Evolutionary conservation across 2,797 vertebrate genomes (phyloP), one percentile per base, ranked within the genome.

Genomic region (Dendrocincla tyrannina): DNA sequence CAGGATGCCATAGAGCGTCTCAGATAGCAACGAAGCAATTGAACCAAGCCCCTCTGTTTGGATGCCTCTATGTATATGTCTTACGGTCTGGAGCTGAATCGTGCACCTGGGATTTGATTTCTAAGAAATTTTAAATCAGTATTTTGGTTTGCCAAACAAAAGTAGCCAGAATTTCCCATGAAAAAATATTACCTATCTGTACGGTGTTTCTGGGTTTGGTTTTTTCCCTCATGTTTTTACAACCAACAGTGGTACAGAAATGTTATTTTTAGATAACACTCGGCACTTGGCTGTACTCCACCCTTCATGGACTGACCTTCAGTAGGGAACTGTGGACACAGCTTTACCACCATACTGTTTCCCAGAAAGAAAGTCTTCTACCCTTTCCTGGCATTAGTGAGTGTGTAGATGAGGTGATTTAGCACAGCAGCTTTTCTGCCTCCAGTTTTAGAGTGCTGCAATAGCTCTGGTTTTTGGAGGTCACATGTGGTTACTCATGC

Each of bases 361-460:
- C 32, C 20, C 30, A 46, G 63, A 90, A 80, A 84, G 13, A 67
- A 89, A 24, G 13, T 6, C 22, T 62, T 53, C 22, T 56, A 33
- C 25, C 23, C 11, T 83, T 49, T 60, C 28, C 22, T 35, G 60
- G 25, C 15, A 37, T 70, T 70, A 85, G 37, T 4, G 3, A 55
- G 68, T 11, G 5, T 37, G 46, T 41, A 84, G 39, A 55, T 33
- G 2, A 68, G 35, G 17, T 42, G 30, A 52, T 70, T 60, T 32
- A 69, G 60, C 1, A 2, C 9, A 52, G 59, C 32, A 82, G 19
- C 16, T 90, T 83, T 83, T 59, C 50, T 58, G 17, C 35, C 59
- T 66, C 46, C 7, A 20, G 32, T 41, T 44, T 85, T 7, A 81
- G 69, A 88, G 62, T 0, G 2, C 27, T 86, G 49, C 0, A 0